These are phyloP conservation scores for Rapana venosa DNA, from an alignment of 2,888 invertebrate species.

Conservation along the genomic window DNA sequence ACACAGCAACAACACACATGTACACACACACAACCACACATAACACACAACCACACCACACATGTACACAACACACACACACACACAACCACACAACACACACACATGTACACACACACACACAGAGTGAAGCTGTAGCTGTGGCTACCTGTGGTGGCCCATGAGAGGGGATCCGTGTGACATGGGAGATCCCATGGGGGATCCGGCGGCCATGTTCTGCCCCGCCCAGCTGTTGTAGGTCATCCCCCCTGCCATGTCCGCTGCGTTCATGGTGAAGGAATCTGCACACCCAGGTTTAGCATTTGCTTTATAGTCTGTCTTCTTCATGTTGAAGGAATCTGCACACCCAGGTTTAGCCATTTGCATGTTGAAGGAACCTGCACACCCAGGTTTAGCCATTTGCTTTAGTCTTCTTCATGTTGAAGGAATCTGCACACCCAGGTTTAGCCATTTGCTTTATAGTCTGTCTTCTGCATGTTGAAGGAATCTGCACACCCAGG, in stretches of 20 bases:
- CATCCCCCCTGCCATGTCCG: slow-evolving; percentile 44
- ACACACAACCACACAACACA: background rate
- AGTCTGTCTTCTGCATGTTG: too few species aligned
- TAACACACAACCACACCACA: too few species aligned
- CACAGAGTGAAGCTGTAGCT: background rate
- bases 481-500: too few species aligned
- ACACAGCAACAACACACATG: too few species aligned
- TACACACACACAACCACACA: too few species aligned
- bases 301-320: background rate
- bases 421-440: too few species aligned
- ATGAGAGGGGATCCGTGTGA: slow-evolving; percentile 32
- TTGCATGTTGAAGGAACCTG: too few species aligned
- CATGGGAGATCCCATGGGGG: slow-evolving; percentile 57
- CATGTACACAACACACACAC: background rate
- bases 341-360: too few species aligned
- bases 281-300: slow-evolving; percentile 14
- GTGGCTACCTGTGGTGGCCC: slow-evolving; percentile 33
- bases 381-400: too few species aligned
- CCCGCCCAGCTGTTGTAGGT: slow-evolving; percentile 54
- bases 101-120: background rate
- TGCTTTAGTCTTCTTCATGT: too few species aligned
- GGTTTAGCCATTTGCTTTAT: too few species aligned
- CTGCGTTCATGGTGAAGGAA: slow-evolving; percentile 34
- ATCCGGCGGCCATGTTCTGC: slow-evolving; percentile 41
- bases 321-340: too few species aligned